Evolutionary conservation across 1,140 invertebrate species (phyloP).

Genomic region (Nymphalis io): DNA sequence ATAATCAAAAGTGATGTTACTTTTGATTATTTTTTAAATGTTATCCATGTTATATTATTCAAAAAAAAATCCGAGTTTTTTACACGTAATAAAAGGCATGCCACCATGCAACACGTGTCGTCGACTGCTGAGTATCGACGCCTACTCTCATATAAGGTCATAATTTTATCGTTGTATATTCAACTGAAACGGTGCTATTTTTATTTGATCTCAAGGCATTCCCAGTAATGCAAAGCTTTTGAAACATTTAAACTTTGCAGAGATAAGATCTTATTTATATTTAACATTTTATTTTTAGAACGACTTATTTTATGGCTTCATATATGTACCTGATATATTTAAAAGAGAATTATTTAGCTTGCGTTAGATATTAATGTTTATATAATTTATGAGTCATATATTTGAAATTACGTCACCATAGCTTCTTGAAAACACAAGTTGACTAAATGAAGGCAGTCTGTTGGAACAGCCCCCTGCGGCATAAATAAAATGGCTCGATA

Average conservation of each 20-base stretch:
- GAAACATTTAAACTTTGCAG: not conserved
- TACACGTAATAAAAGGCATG: slow-evolving; percentile 21
- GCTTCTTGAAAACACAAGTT: slow-evolving; percentile 24
- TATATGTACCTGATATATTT: not conserved
- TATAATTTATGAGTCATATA: not conserved
- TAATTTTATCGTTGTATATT: slow-evolving; percentile 13
- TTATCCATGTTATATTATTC: not conserved
- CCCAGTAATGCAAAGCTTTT: not conserved
- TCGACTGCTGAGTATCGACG: slow-evolving; percentile 15
- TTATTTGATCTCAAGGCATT: not conserved
- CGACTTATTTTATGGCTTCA: too few species aligned
- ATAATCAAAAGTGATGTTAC: too few species aligned
- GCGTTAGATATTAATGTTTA: not conserved
- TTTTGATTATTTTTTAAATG: not conserved
- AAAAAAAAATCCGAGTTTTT: not conserved
- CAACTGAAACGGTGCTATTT: not conserved
- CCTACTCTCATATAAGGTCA: slow-evolving; percentile 20
- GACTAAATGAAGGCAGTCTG: slow-evolving; percentile 41
- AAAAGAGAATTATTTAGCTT: not conserved
- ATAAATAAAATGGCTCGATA: slow-evolving; percentile 44
- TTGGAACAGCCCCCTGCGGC: slow-evolving; percentile 38
- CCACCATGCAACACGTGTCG: slow-evolving; percentile 28
- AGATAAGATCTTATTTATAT: too few species aligned
- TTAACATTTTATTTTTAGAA: too few species aligned
- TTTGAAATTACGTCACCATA: slow-evolving; percentile 16